Percentiles rank a stretch among this genome's conserved stretches.
phyloP scores from a whole-genome alignment of 92 coral and sea anemone species.

The Phymanthus crucifer region DNA sequence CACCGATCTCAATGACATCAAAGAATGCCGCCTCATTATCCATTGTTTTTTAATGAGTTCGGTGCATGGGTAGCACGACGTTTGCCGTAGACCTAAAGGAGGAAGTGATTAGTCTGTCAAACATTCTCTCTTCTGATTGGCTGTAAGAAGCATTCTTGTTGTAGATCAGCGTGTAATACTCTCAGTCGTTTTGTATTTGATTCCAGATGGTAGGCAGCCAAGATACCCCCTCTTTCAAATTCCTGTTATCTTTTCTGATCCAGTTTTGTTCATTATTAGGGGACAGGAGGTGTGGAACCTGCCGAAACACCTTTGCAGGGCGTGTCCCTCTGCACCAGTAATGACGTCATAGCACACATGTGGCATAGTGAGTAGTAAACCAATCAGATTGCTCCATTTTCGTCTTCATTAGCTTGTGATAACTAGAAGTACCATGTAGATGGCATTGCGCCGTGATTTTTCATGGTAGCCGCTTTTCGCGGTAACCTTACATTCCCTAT shows the following conservation, averaged over 20 bases:
- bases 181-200: neutral
- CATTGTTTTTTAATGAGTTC: no score
- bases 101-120: neutral
- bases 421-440: no score
- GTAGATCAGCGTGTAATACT: neutral
- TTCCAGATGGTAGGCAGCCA: neutral
- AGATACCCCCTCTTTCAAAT: no score
- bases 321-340: slow-evolving; percentile 69
- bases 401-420: no score
- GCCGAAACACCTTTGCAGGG: slow-evolving; percentile 86
- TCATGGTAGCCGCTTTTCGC: no score
- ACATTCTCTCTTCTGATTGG: neutral
- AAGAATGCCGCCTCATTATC: no score
- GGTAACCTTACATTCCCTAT: no score
- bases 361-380: slow-evolving; percentile 87
- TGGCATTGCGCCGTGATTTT: no score
- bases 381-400: neutral
- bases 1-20: no score
- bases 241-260: neutral
- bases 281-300: slow-evolving; percentile 63
- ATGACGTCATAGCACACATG: slow-evolving; percentile 83
- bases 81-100: no score
- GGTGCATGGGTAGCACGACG: no score
- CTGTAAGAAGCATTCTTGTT: neutral
- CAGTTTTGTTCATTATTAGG: slow-evolving; percentile 6